Base-by-base conservation (phyloP, 30 jellyfish, hydroid and myxozoan species). In the Clytia hemisphaerica region DNA sequence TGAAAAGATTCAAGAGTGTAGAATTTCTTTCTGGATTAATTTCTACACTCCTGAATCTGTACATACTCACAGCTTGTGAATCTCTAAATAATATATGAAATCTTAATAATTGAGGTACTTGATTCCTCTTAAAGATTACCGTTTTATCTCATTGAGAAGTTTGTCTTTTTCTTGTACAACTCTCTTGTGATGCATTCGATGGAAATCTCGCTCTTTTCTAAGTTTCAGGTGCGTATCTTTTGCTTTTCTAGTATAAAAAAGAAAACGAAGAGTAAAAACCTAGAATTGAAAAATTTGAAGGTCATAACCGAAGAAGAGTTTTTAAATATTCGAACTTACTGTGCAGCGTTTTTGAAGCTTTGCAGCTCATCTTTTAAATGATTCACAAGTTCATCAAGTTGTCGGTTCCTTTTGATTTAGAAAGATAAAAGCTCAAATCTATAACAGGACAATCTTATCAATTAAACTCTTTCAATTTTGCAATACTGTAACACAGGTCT, bases 341-440 rank as follows among this genome's bases (percentile, higher is more conserved):
- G 73, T 9, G 98, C 82, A 55, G 93, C 89, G 2, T 80, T 93
- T 64, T 72, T 50, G 58, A 22, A 89, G 16, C 40, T 61, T 27
- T 89, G 76, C 19, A 80, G 68, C 7, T 89, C 98, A 25, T 27
- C 70, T 30, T 62, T 73, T 6, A 72, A 62, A 12, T 78, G 45
- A 38, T 73, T 89, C 71, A 89, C 58, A 21, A 84, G 59, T 51
- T 89, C 98, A 37, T 89, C 93, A 36, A 89, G 71, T 64, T 72
- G 87, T 29, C 77, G 93, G 67, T 89, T 89, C 50, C 98, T 89
- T n/a, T n/a, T n/a, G n/a, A n/a, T n/a, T n/a, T n/a, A n/a, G n/a
- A n/a, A n/a, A n/a, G n/a, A n/a, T n/a, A n/a, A n/a, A n/a, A n/a
- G n/a, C n/a, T n/a, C n/a, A n/a, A n/a, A n/a, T n/a, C n/a, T n/a